Percentiles rank a stretch among this genome's conserved stretches.
phyloP scores from a whole-genome alignment of 92 coral and sea anemone genomes.

The Epizoanthus rinbou region DNA sequence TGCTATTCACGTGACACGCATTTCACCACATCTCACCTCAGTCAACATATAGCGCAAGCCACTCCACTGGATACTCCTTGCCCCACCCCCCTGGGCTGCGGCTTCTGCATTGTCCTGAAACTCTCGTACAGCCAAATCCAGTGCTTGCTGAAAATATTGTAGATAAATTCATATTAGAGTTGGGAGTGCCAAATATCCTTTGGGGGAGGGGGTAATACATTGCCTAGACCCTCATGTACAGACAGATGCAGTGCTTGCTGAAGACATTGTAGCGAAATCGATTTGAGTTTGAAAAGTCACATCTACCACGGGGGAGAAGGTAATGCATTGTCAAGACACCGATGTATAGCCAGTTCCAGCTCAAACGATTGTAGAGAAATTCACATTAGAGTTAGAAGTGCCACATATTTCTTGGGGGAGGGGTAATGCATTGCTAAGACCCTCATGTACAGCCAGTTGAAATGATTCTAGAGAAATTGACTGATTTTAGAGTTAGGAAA shows the following conservation, averaged over 20 bases:
- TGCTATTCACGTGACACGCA: too few relatives aligned
- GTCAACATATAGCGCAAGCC: slow-evolving; percentile 92
- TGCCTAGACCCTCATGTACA: too few relatives aligned
- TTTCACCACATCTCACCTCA: slow-evolving; percentile 65
- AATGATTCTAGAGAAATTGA: neutral
- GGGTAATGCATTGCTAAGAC: slow-evolving; percentile 71
- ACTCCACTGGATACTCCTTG: slow-evolving; percentile 93
- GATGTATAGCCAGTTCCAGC: slow-evolving; percentile 89
- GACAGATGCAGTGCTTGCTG: slow-evolving; percentile 66
- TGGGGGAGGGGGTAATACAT: too few relatives aligned
- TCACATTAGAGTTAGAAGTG: too few relatives aligned
- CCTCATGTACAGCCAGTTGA: slow-evolving; percentile 80
- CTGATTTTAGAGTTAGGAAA: too few relatives aligned
- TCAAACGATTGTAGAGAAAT: slow-evolving; percentile 2
- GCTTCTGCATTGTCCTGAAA: slow-evolving; percentile 79
- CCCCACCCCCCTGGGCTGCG: slow-evolving; percentile 53
- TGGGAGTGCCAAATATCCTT: too few relatives aligned
- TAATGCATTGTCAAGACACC: slow-evolving; percentile 80
- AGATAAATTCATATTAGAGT: too few relatives aligned
- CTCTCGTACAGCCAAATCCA: slow-evolving; percentile 88
- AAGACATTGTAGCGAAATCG: too few relatives aligned
- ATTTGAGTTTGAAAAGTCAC: too few relatives aligned
- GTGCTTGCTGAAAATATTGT: slow-evolving; percentile 69
- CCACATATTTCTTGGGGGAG: too few relatives aligned
- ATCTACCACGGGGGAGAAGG: slow-evolving; percentile 42